phyloP scores from a whole-genome alignment of 2,888 invertebrate genomes.

The Antitype chi region DNA sequence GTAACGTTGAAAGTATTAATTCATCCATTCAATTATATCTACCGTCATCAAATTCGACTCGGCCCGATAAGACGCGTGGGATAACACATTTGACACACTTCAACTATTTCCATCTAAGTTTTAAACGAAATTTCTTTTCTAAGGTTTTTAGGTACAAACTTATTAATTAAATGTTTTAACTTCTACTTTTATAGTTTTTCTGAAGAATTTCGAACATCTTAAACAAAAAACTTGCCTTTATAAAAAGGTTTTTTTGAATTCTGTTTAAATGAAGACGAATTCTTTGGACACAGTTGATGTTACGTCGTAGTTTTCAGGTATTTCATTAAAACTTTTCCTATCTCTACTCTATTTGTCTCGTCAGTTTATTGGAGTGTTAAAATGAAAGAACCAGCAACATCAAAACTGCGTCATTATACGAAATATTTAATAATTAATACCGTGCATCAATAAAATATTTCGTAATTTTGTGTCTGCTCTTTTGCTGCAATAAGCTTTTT shows the following conservation, averaged over 20 bases:
- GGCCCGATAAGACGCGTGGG: slow-evolving; percentile 70
- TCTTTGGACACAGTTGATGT: slow-evolving; percentile 31
- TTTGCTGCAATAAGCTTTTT: slow-evolving; percentile 17
- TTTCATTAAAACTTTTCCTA: slow-evolving; percentile 50
- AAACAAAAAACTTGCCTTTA: slow-evolving; percentile 16
- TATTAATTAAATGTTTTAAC: slow-evolving; percentile 4
- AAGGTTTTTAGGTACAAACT: slow-evolving; percentile 19
- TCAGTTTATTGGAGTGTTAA: slow-evolving; percentile 13
- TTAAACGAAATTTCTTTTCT: slow-evolving; percentile 22
- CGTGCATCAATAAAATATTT: slow-evolving; percentile 5
- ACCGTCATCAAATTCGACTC: slow-evolving; percentile 70
- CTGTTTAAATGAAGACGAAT: slow-evolving; percentile 35
- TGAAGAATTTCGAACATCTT: slow-evolving; percentile 21
- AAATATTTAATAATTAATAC: slow-evolving; percentile 18
- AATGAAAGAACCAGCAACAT: neutral
- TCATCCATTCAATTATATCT: slow-evolving; percentile 67
- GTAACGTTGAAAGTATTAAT: slow-evolving; percentile 68
- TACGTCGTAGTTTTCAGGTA: slow-evolving; percentile 31
- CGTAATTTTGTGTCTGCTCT: neutral
- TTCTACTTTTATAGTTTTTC: slow-evolving; percentile 13
- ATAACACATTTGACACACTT: slow-evolving; percentile 63
- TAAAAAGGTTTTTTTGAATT: slow-evolving; percentile 35
- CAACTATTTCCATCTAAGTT: slow-evolving; percentile 47
- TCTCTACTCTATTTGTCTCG: slow-evolving; percentile 22
- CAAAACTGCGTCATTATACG: neutral